Evolutionary conservation across 2,797 vertebrate species (phyloP).

Genomic region (Syngnathus rostellatus): DNA sequence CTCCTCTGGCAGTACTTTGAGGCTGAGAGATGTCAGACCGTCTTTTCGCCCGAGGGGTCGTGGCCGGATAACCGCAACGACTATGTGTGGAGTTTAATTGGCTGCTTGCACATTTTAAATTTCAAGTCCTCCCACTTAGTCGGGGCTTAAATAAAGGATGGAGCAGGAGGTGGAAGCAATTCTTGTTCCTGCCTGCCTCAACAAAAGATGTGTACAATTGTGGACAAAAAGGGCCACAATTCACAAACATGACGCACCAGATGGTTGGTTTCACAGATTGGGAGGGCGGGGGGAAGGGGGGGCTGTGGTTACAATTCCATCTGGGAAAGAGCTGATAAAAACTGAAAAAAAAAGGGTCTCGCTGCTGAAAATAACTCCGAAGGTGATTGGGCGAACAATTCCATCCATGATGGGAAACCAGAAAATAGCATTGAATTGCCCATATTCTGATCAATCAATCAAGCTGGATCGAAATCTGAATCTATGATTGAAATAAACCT

Average conservation of each 20-base stretch:
- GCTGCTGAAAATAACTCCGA: background rate
- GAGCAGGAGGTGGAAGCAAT: conserved; percentile 29
- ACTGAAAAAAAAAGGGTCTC: background rate
- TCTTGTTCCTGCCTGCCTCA: background rate
- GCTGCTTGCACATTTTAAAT: conserved; percentile 45
- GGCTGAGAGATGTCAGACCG: conserved; percentile 43
- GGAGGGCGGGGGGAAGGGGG: background rate
- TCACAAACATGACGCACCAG: background rate
- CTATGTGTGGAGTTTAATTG: conserved; percentile 54
- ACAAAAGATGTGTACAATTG: background rate
- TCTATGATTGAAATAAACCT: too few species aligned
- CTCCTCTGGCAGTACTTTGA: conserved; percentile 33
- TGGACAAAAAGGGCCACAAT: background rate
- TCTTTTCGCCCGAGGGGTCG: conserved; percentile 37
- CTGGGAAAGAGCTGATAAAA: conserved; percentile 4
- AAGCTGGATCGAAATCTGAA: too few species aligned
- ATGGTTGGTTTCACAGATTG: background rate
- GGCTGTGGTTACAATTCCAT: background rate
- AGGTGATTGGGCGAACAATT: background rate
- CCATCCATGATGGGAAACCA: background rate
- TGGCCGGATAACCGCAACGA: conserved; percentile 51
- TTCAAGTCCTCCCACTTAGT: conserved; percentile 44
- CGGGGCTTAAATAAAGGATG: conserved; percentile 45
- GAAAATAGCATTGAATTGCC: too few species aligned
- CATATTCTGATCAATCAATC: too few species aligned